Percentiles rank a stretch among this genome's conserved stretches.
phyloP scores from a whole-genome alignment of 23 tunicate species.

The Phallusia fumigata region DNA sequence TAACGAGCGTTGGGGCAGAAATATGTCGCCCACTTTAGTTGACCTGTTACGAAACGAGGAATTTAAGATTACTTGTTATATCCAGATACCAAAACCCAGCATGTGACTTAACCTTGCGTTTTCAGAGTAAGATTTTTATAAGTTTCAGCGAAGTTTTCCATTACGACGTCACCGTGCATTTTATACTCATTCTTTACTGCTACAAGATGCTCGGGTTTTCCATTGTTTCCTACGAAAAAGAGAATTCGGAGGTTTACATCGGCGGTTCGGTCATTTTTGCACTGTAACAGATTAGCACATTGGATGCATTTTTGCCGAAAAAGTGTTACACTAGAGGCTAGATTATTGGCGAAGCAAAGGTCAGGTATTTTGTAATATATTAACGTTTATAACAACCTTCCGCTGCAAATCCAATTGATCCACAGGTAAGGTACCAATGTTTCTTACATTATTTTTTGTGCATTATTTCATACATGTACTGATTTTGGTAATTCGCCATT shows the following conservation, averaged over 20 bases:
- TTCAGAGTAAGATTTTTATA: slow-evolving; percentile 88
- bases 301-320: no score
- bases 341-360: not conserved
- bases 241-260: not conserved
- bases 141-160: slow-evolving; percentile 80
- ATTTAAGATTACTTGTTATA: not conserved
- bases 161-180: slow-evolving; percentile 55
- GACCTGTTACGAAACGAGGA: slow-evolving; percentile 40
- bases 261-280: no score
- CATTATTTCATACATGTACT: no score
- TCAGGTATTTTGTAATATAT: no score
- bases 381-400: no score
- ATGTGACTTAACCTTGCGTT: slow-evolving; percentile 75
- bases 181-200: slow-evolving; percentile 27
- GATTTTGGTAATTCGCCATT: no score
- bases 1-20: slow-evolving; percentile 71
- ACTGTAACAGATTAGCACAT: no score
- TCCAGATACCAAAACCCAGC: not conserved
- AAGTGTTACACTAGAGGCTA: not conserved
- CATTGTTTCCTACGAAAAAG: slow-evolving; percentile 2
- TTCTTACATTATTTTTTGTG: no score
- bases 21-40: slow-evolving; percentile 85
- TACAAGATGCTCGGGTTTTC: not conserved
- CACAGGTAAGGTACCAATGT: no score
- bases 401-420: no score